phyloP scores from a whole-genome alignment of 2,797 vertebrate genomes.

The Mus caroli region DNA sequence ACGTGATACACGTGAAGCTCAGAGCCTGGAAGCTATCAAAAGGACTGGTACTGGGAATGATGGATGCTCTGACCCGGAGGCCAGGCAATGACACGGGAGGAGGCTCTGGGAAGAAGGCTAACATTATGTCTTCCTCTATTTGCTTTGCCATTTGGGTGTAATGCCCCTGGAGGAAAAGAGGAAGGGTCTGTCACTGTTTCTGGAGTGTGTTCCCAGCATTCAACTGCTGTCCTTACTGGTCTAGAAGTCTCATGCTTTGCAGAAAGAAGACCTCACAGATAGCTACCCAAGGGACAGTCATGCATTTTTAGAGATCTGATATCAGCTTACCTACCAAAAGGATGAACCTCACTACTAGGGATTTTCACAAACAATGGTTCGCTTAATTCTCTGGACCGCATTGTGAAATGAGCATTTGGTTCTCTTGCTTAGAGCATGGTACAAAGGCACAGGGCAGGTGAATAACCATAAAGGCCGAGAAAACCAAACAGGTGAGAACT shows the following conservation, averaged over 20 bases:
- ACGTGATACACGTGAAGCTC: rapidly evolving
- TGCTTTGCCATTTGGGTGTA: not conserved
- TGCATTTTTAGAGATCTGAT: not conserved
- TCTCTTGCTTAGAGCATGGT: not conserved
- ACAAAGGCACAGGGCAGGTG: not conserved
- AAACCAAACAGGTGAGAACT: not conserved
- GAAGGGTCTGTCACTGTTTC: not conserved
- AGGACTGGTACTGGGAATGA: rapidly evolving
- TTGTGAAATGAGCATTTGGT: not conserved
- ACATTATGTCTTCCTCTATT: rapidly evolving
- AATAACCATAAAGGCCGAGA: not conserved
- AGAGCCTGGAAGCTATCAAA: not conserved
- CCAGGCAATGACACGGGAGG: not conserved
- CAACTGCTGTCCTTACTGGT: not conserved
- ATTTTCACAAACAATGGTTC: not conserved
- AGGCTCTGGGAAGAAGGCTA: not conserved
- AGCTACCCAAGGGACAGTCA: not conserved
- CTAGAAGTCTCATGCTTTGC: not conserved
- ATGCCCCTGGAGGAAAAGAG: not conserved
- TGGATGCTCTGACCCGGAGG: rapidly evolving
- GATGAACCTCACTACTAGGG: no score
- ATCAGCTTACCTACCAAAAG: not conserved
- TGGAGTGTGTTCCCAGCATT: not conserved
- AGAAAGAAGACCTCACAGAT: not conserved
- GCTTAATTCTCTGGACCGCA: not conserved